Evolutionary conservation across 2,797 vertebrate genomes (phyloP), one percentile per base, ranked within the genome.

Genomic region (Thamnophis elegans): DNA sequence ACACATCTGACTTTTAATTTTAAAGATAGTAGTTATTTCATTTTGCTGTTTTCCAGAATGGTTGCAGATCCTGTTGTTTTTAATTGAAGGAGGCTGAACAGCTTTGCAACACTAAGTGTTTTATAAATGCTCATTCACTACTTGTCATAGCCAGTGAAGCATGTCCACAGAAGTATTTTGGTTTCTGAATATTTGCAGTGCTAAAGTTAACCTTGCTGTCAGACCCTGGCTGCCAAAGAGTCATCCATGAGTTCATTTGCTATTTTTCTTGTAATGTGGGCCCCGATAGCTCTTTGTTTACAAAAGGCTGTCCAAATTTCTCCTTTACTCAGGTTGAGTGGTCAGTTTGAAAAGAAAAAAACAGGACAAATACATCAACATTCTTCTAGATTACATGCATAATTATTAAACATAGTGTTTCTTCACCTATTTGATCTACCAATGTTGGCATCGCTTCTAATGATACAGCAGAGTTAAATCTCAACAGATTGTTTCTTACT

Each of bases 221-320:
- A 55, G 62, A 78, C 22, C 53, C 20, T 42, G 68, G 12, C 28
- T 62, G 86, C 86, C 86, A 91, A 91, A 87, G 91, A 82, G 58
- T 82, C 18, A 42, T 82, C 89, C 51, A 85, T 93, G 89, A 91
- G 89, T n/a, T 93, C 92, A 93, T 85, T 85, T 85, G 89, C 47
- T 93, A 60, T 91, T 91, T 93, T 85, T 16, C 12, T 88, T 88
- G 60, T 36, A 32, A 78, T 62, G 47, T 20, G 87, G 90, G 89
- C 54, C 51, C n/a, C 32, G 25, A 42, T 18, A 47, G 3, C 54
- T 89, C 47, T 54, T 91, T 87, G 91, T 87, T 90, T 86, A 89
- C 68, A 85, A 54, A n/a, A 47, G 59, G 14, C 26, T 32, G 28
- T 62, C 89, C 86, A 93, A 85, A 14, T 26, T 55, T 55, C n/a